These are phyloP conservation scores for Panthera leo DNA, from an alignment of 2,113 vertebrate genomes.

Conservation along the genomic window DNA sequence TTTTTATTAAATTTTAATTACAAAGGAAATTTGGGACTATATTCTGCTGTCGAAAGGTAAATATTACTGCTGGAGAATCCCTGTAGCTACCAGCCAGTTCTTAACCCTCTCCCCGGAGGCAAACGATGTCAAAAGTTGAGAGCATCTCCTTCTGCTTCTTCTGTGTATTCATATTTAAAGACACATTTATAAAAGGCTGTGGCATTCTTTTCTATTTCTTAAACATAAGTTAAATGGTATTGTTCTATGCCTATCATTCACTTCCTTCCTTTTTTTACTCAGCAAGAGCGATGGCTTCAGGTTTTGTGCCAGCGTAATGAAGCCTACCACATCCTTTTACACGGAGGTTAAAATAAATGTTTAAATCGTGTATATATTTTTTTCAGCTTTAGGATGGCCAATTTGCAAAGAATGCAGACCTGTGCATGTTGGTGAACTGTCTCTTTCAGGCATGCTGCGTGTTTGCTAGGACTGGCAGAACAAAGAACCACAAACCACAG, in stretches of 20 bases:
- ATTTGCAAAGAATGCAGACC: background rate
- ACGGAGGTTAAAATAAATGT: background rate
- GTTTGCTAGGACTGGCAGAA: background rate
- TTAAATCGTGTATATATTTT: background rate
- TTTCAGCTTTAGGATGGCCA: background rate
- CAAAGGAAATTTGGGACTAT: background rate
- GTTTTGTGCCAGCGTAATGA: background rate
- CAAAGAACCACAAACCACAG: background rate
- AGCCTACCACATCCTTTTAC: background rate
- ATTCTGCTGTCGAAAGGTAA: background rate
- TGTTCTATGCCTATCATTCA: background rate
- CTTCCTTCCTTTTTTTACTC: background rate
- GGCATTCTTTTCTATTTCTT: background rate
- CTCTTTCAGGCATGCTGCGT: background rate
- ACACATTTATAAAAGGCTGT: background rate
- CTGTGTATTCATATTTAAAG: background rate
- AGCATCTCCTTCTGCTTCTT: background rate
- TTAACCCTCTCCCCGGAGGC: background rate
- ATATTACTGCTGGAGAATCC: background rate
- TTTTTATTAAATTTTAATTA: background rate
- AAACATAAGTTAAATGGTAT: background rate
- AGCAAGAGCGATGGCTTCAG: no score
- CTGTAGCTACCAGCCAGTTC: background rate
- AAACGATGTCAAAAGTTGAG: background rate
- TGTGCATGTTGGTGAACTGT: background rate